A percentile compares a stretch with the other conserved stretches of the same genome.
These are phyloP conservation scores for Montipora efflorescens DNA, from an alignment of 64 coral and sea anemone genomes.

Conservation along the genomic window DNA sequence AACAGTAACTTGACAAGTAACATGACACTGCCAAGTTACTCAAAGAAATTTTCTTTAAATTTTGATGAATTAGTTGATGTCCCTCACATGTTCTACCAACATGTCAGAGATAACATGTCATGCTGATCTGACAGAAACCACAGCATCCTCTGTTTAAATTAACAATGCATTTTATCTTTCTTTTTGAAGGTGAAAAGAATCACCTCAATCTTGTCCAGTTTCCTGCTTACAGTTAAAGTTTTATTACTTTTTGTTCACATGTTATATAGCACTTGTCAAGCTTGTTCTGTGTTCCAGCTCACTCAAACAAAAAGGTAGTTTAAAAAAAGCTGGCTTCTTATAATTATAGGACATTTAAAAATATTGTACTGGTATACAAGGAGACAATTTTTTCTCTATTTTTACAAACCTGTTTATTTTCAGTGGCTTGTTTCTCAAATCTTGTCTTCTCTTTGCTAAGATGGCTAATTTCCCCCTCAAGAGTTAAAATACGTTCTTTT, in stretches of 20 bases:
- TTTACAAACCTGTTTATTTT: conserved; percentile 82
- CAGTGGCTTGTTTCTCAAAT: conserved; percentile 87
- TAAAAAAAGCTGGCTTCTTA: no score
- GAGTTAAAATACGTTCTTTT: conserved; percentile 63
- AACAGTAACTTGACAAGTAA: no score
- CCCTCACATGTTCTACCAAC: no score
- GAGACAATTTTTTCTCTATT: no score
- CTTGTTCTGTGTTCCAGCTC: neutral
- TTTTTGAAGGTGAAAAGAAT: neutral
- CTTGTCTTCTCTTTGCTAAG: conserved; percentile 89
- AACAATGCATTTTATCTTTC: neutral
- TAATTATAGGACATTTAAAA: neutral
- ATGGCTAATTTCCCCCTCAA: conserved; percentile 72
- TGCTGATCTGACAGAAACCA: no score
- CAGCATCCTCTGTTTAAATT: neutral
- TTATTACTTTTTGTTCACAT: no score
- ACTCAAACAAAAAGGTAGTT: neutral
- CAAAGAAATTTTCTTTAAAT: neutral
- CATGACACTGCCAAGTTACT: neutral
- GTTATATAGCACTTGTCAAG: neutral
- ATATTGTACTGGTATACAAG: no score
- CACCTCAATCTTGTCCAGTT: neutral
- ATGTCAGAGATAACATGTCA: no score
- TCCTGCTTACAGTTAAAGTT: neutral
- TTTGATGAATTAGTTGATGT: no score